Evolutionary conservation across 2,113 vertebrate genomes (phyloP).

Genomic region (Cinclus mexicanus): DNA sequence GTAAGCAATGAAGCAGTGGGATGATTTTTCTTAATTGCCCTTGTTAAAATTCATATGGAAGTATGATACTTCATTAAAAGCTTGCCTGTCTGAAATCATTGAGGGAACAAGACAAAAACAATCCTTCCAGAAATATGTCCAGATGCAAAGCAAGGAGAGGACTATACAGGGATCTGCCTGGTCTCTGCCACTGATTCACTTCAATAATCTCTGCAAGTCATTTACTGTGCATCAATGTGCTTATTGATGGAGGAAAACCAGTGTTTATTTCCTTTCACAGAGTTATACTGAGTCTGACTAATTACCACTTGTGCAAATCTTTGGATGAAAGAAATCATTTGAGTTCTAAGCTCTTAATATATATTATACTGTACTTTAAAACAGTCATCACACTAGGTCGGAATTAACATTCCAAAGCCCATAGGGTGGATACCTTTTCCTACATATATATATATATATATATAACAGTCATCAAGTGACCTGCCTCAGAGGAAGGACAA

Average conservation of each 20-base stretch:
- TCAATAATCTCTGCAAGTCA: background rate
- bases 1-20: background rate
- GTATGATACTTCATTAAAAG: background rate
- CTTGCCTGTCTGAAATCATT: background rate
- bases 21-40: background rate
- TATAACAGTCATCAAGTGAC: constrained; percentile 34
- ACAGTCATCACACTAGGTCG: constrained; percentile 44
- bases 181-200: constrained; percentile 29
- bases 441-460: background rate
- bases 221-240: background rate
- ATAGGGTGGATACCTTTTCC: constrained; percentile 20
- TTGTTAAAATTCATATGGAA: background rate
- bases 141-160: background rate
- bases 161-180: background rate
- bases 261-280: constrained; percentile 36
- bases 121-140: background rate
- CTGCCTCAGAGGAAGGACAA: background rate
- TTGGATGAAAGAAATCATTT: constrained; percentile 56
- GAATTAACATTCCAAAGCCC: constrained; percentile 62
- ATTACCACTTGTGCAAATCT: constrained; percentile 20
- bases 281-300: background rate
- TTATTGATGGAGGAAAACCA: constrained; percentile 4
- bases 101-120: background rate
- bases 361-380: constrained; percentile 48
- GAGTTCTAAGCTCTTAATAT: constrained; percentile 67